phyloP scores from a whole-genome alignment of 2,888 invertebrate species.

The Stratiomys singularior region DNA sequence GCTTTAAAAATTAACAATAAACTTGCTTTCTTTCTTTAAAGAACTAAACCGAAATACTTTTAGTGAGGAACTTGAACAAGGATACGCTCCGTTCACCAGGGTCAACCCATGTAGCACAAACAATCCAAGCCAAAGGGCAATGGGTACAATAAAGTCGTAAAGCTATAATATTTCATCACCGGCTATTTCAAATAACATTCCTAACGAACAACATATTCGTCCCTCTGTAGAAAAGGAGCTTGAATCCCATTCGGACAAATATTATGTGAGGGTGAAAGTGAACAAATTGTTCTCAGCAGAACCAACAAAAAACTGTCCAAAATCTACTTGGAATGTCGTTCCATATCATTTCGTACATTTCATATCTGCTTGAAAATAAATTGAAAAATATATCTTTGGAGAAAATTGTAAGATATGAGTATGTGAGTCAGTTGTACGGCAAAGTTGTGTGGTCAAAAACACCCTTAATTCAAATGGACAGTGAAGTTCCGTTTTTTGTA shows the following conservation, averaged over 20 bases:
- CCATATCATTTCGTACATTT: conserved; percentile 1
- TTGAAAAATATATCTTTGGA: not conserved
- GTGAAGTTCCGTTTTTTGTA: not conserved
- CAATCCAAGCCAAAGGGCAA: too few relatives aligned
- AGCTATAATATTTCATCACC: too few relatives aligned
- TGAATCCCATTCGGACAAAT: not conserved
- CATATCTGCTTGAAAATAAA: not conserved
- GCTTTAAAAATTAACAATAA: too few relatives aligned
- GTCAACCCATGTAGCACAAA: too few relatives aligned
- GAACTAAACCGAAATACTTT: too few relatives aligned
- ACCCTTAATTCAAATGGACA: conserved; percentile 18
- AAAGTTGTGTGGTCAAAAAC: not conserved
- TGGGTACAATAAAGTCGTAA: too few relatives aligned
- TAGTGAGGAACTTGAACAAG: too few relatives aligned
- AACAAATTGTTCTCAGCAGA: not conserved
- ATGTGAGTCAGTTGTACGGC: not conserved
- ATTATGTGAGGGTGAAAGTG: not conserved
- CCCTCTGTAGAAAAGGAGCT: too few relatives aligned
- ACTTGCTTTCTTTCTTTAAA: too few relatives aligned
- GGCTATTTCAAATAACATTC: too few relatives aligned
- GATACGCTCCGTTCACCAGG: too few relatives aligned
- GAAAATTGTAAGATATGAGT: not conserved
- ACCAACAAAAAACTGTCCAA: not conserved
- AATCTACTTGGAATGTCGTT: conserved; percentile 6
- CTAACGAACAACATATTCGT: too few relatives aligned